These are phyloP conservation scores for Parasteatoda tepidariorum DNA, from an alignment of 1,140 invertebrate genomes.

Conservation along the genomic window DNA sequence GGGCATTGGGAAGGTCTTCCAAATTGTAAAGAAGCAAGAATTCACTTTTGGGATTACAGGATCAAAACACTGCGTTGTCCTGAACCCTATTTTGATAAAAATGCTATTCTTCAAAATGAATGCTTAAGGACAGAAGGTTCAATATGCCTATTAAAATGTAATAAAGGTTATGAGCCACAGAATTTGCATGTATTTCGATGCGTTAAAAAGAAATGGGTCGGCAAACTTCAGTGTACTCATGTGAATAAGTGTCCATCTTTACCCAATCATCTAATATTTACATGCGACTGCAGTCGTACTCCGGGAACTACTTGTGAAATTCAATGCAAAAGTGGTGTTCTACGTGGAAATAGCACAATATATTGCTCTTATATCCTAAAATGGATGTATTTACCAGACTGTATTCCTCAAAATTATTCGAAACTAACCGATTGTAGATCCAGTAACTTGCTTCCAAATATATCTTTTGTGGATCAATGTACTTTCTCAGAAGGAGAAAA, in stretches of 20 bases:
- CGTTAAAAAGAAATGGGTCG: background rate
- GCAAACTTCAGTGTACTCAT: background rate
- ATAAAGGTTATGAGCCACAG: background rate
- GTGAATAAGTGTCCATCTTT: background rate
- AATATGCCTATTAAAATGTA: background rate
- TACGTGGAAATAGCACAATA: background rate
- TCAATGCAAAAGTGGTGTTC: background rate
- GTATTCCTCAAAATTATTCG: background rate
- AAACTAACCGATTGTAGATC: background rate
- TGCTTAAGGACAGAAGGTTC: background rate
- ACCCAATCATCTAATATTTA: background rate
- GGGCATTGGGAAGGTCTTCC: constrained; percentile 2
- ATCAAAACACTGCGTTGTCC: background rate
- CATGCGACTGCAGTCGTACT: background rate
- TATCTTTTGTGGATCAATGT: background rate
- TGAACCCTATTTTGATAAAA: background rate
- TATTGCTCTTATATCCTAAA: background rate
- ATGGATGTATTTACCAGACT: background rate
- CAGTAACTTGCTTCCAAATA: background rate
- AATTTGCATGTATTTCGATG: background rate
- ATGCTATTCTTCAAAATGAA: background rate
- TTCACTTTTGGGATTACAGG: background rate
- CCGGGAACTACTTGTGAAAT: background rate
- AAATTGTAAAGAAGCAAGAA: background rate
- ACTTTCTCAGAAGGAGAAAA: background rate